Base-by-base conservation (phyloP, 2,797 vertebrate species). In the Phalloptychus januarius region DNA sequence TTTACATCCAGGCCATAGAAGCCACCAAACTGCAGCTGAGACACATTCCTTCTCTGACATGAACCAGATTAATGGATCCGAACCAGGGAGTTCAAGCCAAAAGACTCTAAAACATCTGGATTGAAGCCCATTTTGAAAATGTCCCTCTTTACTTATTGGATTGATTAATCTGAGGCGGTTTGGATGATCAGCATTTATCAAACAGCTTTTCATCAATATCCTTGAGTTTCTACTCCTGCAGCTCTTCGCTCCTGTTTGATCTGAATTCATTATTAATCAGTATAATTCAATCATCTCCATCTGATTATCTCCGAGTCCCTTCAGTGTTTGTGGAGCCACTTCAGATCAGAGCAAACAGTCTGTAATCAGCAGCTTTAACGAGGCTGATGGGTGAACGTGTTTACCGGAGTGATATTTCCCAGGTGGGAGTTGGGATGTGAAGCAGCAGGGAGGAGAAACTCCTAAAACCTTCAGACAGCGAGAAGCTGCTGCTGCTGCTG, bases 201-300 rank as follows among this genome's bases (percentile, higher is more conserved):
- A 70, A 69, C 65, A 69, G 38, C 20, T 67, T 67, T 40, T 67
- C 40, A 70, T 70, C 5, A n/a, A 70, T n/a, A 70, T 44, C 42
- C 38, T 70, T 70, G 67, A 70, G n/a, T 44, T 72, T 72, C 31
- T 36, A 33, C 20, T 63, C 45, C 38, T 45, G 69, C 76, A 74
- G 81, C 74, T 74, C 71, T 81, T 61, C 52, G 3, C 3, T 48
- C 86, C 58, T 46, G 74, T 87, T 88, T 81, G 86, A 88, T 63
- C 78, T 75, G 72, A 78, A 88, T 93, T 79, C 92, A 94, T 92
- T 83, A 92, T 92, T 90, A 91, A 91, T 87, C 84, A 72, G 71
- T 0, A 71, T 87, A 87, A 91, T 88, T 92, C 78, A 87, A 80
- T 90, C 86, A 84, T 85, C 81, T 86, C 81, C 67, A 81, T 89